phyloP scores from a whole-genome alignment of 2,797 vertebrate species.

The Miichthys miiuy region DNA sequence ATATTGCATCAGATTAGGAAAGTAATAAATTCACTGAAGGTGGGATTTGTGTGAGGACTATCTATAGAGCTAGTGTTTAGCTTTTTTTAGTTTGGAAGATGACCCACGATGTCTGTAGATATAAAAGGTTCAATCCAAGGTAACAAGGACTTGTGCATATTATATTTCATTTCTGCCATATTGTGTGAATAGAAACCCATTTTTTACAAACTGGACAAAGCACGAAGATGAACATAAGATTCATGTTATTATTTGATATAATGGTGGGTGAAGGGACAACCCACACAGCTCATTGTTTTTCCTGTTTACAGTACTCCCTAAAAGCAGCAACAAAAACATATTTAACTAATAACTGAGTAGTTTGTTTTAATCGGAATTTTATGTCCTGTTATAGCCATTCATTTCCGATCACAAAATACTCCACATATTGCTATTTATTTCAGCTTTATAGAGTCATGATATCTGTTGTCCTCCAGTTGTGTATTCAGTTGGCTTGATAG shows the following conservation, averaged over 20 bases:
- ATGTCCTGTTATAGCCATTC: background rate
- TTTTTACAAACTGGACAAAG: too few species aligned
- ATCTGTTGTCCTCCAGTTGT: background rate
- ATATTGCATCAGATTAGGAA: too few species aligned
- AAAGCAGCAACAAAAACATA: background rate
- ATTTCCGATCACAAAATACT: background rate
- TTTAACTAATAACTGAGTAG: background rate
- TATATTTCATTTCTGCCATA: too few species aligned
- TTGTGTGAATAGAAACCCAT: too few species aligned
- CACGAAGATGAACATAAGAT: background rate
- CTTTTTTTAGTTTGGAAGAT: too few species aligned
- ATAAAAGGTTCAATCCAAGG: too few species aligned
- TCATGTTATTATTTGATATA: background rate
- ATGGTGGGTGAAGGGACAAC: background rate
- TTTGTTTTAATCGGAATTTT: background rate
- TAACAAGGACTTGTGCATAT: too few species aligned
- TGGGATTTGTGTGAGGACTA: too few species aligned
- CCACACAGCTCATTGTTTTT: background rate
- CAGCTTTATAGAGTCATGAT: background rate
- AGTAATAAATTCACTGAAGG: too few species aligned
- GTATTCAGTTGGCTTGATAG: constrained; percentile 4
- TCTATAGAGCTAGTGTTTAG: too few species aligned
- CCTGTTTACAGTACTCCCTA: background rate
- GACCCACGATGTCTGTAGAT: background rate
- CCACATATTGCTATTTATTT: background rate